Evolutionary conservation across 1,140 invertebrate species (phyloP).

Genomic region (Araneus ventricosus): DNA sequence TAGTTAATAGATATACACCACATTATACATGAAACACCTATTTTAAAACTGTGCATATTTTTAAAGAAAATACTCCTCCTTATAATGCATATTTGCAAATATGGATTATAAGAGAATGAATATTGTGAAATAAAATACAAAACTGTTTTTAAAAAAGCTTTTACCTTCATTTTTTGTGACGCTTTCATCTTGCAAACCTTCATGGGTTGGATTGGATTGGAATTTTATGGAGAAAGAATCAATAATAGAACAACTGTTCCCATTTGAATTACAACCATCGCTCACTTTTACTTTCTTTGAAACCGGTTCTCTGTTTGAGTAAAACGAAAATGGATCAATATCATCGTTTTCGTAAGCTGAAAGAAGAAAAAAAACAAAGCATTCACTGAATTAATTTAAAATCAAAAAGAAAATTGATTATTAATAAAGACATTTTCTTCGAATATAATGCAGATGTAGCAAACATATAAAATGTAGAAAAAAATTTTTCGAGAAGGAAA

Average conservation of each 20-base stretch:
- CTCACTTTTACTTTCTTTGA: not conserved
- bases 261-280: not conserved
- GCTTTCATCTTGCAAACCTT: not conserved
- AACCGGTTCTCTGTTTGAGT: not conserved
- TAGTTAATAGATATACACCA: no score
- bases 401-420: no score
- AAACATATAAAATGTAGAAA: not conserved
- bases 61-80: no score
- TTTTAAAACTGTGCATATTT: no score
- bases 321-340: slow-evolving; percentile 38
- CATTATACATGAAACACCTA: no score
- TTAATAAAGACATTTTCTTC: not conserved
- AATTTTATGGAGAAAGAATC: no score
- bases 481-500: not conserved
- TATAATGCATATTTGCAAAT: not conserved
- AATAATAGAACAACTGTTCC: not conserved
- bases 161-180: not conserved
- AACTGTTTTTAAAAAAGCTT: not conserved
- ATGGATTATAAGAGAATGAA: no score
- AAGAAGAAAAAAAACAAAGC: not conserved
- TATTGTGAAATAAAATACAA: not conserved
- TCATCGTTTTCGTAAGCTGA: slow-evolving; percentile 1
- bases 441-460: not conserved
- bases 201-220: no score
- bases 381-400: no score